Evolutionary conservation across 2,797 vertebrate genomes (phyloP).

Genomic region (Phalloptychus januarius): DNA sequence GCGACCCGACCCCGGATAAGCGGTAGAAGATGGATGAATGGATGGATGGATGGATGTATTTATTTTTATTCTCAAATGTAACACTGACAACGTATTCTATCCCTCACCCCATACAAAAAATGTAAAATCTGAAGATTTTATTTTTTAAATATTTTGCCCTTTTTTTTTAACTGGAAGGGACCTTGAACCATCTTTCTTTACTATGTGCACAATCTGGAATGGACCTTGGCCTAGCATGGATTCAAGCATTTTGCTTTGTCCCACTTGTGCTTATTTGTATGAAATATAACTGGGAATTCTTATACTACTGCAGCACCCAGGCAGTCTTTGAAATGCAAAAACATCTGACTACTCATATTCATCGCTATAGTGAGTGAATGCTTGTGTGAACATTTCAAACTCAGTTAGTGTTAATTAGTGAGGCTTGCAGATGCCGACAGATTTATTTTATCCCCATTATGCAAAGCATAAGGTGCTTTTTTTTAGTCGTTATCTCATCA

Average conservation of each 20-base stretch:
- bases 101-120: neutral
- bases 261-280: neutral
- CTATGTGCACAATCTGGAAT: neutral
- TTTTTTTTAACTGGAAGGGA: neutral
- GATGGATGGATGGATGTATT: too few relatives aligned
- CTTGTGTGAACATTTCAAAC: neutral
- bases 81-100: neutral
- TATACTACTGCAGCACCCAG: neutral
- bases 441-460: neutral
- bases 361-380: neutral
- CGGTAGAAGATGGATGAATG: too few relatives aligned
- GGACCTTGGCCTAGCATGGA: neutral
- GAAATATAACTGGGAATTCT: neutral
- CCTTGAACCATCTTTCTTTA: neutral
- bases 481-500: neutral
- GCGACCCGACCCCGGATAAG: too few relatives aligned
- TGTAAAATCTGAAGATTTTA: neutral
- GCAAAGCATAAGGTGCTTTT: neutral
- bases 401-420: constrained; percentile 10
- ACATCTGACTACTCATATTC: neutral
- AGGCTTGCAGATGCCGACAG: neutral
- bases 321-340: neutral
- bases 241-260: neutral
- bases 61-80: neutral
- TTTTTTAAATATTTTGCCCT: neutral